phyloP scores from a whole-genome alignment of 2,888 invertebrate species.

The Clusia tigrina region DNA sequence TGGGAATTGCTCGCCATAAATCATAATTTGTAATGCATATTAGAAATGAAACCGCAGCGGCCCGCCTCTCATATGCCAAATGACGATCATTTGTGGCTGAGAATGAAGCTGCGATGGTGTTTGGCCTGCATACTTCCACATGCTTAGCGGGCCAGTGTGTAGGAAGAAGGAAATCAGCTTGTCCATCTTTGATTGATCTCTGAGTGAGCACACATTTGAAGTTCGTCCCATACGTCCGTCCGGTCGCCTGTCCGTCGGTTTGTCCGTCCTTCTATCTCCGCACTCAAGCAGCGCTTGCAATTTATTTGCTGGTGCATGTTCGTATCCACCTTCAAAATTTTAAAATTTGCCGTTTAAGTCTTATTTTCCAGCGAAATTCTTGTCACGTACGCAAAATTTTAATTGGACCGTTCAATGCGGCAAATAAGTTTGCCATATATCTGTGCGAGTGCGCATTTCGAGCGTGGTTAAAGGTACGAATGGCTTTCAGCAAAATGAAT shows the following conservation, averaged over 20 bases:
- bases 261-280: not conserved
- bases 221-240: not conserved
- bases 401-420: constrained; percentile 54
- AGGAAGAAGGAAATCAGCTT: no score
- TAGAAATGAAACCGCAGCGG: no score
- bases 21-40: no score
- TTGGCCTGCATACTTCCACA: no score
- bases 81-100: no score
- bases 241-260: not conserved
- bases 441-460: not conserved
- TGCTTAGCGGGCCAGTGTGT: no score
- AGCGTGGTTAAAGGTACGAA: constrained; percentile 26
- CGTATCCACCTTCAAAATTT: constrained; percentile 3
- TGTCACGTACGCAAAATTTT: constrained; percentile 60
- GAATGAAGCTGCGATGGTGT: no score
- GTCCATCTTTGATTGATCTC: constrained; percentile 2
- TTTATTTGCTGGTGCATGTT: constrained; percentile 2
- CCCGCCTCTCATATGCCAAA: no score
- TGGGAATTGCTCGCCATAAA: no score
- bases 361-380: constrained; percentile 42
- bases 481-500: constrained; percentile 36
- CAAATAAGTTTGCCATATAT: constrained; percentile 8
- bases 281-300: not conserved
- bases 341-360: not conserved
- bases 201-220: not conserved